Evolutionary conservation across 2,888 invertebrate species (phyloP), one percentile per base, ranked within the genome.

Genomic region (Cerceris rybyensis): DNA sequence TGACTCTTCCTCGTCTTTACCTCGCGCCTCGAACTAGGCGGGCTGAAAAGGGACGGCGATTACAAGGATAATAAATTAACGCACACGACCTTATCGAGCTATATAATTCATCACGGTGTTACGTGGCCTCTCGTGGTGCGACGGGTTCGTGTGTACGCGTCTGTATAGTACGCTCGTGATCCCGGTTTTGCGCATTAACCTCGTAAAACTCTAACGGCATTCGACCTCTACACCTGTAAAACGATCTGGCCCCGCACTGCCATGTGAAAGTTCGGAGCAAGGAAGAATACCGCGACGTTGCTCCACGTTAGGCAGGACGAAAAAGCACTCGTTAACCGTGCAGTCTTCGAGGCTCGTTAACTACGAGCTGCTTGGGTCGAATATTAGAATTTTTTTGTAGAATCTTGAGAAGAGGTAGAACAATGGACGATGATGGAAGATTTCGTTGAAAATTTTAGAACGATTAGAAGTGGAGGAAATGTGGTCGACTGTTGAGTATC

Each of bases 41-140:
- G 54, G 28, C 63, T 46, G 73, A 61, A 72, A 75, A 80, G 77
- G 82, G 81, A 78, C 76, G 80, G 75, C 85, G 87, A 90, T 90
- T 89, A 91, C 89, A 84, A 79, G 89, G 87, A 90, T 91, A 90
- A 91, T 91, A 90, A 91, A 91, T 91, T 90, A 90, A 88, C 89
- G 88, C 87, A 78, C 87, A 89, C 89, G 90, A 91, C 88, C 91
- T 91, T 91, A 91, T 91, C 91, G 90, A 88, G 87, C 84, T 87
- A 87, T 90, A 91, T 91, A 91, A 91, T 91, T 91, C 91, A 91
- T 91, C 91, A 91, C 86, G 84, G 67, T 78, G 83, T 86, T 89
- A 90, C 89, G 87, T 89, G 88, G 80, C 69, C 65, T 77, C 77
- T 75, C 78, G 75, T 50, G 73, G 80, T 72, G 69, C 78, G 74